Conservation (phyloP, 2,888 invertebrate species). For the Candidula unifasciata region DNA sequence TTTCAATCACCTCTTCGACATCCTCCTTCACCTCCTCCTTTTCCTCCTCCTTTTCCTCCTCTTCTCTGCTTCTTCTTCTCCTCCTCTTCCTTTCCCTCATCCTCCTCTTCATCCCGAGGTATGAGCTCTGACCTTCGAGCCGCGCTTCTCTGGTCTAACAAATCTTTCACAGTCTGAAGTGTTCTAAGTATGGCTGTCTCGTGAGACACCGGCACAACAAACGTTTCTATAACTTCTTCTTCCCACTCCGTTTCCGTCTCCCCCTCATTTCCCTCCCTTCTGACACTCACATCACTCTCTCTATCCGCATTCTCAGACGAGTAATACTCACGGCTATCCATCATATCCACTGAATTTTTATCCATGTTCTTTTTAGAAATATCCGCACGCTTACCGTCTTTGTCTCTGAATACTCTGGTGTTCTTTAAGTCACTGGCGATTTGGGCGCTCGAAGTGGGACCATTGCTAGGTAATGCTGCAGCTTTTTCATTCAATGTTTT, state of each 20-base stretch:
- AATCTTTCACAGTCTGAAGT: slow-evolving; percentile 34
- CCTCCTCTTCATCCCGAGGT: slow-evolving; percentile 9
- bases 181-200: slow-evolving; percentile 32
- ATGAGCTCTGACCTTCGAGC: neutral
- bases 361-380: neutral
- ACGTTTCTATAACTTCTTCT: slow-evolving; percentile 18
- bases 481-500: too few relatives aligned
- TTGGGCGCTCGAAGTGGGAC: too few relatives aligned
- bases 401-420: too few relatives aligned
- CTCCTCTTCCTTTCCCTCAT: neutral
- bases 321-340: neutral
- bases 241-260: slow-evolving; percentile 17
- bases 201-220: slow-evolving; percentile 33
- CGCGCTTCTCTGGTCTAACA: slow-evolving; percentile 24
- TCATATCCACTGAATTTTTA: neutral
- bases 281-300: slow-evolving; percentile 1
- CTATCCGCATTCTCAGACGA: neutral
- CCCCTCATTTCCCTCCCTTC: slow-evolving; percentile 17
- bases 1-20: neutral
- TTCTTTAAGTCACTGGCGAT: too few relatives aligned
- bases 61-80: neutral
- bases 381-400: neutral
- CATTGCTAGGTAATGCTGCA: too few relatives aligned
- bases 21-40: neutral
- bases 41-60: neutral